A percentile compares a stretch with the other conserved stretches of the same genome.
These are phyloP conservation scores for Cetonia aurata DNA, from an alignment of 2,888 invertebrate genomes.

Conservation along the genomic window DNA sequence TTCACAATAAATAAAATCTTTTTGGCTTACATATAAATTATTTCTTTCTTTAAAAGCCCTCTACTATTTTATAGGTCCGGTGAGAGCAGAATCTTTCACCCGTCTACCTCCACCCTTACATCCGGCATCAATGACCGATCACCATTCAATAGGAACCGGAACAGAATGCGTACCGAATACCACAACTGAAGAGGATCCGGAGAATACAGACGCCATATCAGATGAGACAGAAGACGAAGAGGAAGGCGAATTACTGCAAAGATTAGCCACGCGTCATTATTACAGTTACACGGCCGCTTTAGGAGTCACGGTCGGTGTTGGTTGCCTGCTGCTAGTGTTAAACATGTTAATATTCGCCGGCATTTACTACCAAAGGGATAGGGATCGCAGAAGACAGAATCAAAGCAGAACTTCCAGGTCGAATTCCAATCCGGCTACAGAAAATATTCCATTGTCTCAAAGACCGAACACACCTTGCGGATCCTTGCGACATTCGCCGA, in stretches of 20 bases:
- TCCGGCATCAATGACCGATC: conserved; percentile 58
- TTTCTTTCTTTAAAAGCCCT: no score
- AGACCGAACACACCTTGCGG: conserved; percentile 66
- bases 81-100: conserved; percentile 68
- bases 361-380: conserved; percentile 79
- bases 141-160: conserved; percentile 60
- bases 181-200: conserved; percentile 53
- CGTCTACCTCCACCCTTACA: conserved; percentile 65
- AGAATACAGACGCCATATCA: conserved; percentile 56
- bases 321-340: conserved; percentile 77
- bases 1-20: no score
- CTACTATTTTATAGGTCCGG: conserved; percentile 63
- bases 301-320: conserved; percentile 82
- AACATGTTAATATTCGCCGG: conserved; percentile 84
- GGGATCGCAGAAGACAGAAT: conserved; percentile 64
- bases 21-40: no score
- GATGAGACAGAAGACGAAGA: conserved; percentile 65
- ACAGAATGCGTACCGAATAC: conserved; percentile 64
- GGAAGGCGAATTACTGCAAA: conserved; percentile 69
- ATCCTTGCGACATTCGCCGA: conserved; percentile 62
- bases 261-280: conserved; percentile 70
- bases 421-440: conserved; percentile 62
- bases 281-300: conserved; percentile 82
- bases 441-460: conserved; percentile 65
- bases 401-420: conserved; percentile 54